Conservation (phyloP, 1,140 invertebrate genomes). For the Drosophila equinoxialis region DNA sequence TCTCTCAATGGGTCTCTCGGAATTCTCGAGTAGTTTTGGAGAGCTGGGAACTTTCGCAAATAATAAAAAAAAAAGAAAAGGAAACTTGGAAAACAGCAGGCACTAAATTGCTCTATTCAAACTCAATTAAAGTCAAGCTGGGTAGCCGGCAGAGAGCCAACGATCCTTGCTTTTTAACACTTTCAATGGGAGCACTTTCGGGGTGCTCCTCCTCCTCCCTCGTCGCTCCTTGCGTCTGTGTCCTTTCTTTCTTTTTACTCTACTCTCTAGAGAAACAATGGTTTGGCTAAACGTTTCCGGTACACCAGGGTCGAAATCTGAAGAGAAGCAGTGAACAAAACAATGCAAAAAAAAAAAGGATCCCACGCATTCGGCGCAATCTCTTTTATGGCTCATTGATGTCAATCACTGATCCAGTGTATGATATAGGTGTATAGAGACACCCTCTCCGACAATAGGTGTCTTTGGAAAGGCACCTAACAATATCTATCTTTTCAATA, state of each 20-base stretch:
- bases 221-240: no score
- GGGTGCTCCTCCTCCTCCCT: neutral
- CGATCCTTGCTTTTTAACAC: slow-evolving; percentile 74
- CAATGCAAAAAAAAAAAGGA: slow-evolving; percentile 21
- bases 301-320: neutral
- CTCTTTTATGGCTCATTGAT: slow-evolving; percentile 42
- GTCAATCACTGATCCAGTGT: slow-evolving; percentile 45
- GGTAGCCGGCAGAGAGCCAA: slow-evolving; percentile 27
- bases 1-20: neutral
- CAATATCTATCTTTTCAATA: slow-evolving; percentile 35
- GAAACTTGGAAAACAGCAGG: slow-evolving; percentile 58
- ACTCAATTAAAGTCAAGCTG: slow-evolving; percentile 72
- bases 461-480: slow-evolving; percentile 36
- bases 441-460: slow-evolving; percentile 39
- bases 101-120: slow-evolving; percentile 78
- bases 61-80: neutral
- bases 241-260: slow-evolving; percentile 17
- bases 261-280: slow-evolving; percentile 31
- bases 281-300: slow-evolving; percentile 68
- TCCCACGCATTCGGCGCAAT: slow-evolving; percentile 59
- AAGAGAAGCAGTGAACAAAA: neutral
- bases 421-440: neutral
- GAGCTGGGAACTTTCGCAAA: slow-evolving; percentile 50
- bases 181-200: slow-evolving; percentile 39
- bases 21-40: neutral